phyloP scores from a whole-genome alignment of 2,113 vertebrate species.

The Ptychochromis oligacanthus region DNA sequence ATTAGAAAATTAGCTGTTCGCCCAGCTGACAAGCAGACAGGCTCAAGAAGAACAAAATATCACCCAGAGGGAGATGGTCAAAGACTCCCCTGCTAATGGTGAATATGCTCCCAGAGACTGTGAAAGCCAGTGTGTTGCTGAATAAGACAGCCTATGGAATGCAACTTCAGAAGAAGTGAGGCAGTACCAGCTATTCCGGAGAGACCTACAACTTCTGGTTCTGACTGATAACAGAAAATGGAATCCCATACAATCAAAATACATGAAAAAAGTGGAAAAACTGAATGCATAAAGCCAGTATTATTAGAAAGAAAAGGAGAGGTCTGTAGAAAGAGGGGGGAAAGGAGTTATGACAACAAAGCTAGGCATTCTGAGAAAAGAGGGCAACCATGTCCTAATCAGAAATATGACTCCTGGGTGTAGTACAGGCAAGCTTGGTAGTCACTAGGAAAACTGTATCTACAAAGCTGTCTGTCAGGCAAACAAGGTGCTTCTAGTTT shows the following conservation, averaged over 20 bases:
- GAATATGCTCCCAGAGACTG: background rate
- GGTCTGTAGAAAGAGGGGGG: background rate
- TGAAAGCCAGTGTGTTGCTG: background rate
- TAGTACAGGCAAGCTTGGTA: background rate
- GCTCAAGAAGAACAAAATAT: background rate
- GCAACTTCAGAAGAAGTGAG: background rate
- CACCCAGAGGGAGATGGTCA: background rate
- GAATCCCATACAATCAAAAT: background rate
- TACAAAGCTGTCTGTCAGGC: background rate
- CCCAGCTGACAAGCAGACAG: background rate
- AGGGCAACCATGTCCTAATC: background rate
- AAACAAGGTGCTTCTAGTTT: background rate
- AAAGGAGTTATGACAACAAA: background rate
- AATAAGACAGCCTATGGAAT: background rate
- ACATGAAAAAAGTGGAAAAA: too few species aligned
- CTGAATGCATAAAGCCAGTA: background rate
- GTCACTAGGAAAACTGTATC: background rate
- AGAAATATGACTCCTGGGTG: background rate
- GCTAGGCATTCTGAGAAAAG: background rate
- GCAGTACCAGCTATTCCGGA: background rate
- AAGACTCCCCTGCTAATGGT: background rate
- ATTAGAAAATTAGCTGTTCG: background rate
- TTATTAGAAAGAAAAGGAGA: background rate
- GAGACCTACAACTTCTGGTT: background rate
- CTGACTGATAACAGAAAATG: background rate